phyloP scores from a whole-genome alignment of 2,888 invertebrate genomes.

The Dermolepida albohirtum region DNA sequence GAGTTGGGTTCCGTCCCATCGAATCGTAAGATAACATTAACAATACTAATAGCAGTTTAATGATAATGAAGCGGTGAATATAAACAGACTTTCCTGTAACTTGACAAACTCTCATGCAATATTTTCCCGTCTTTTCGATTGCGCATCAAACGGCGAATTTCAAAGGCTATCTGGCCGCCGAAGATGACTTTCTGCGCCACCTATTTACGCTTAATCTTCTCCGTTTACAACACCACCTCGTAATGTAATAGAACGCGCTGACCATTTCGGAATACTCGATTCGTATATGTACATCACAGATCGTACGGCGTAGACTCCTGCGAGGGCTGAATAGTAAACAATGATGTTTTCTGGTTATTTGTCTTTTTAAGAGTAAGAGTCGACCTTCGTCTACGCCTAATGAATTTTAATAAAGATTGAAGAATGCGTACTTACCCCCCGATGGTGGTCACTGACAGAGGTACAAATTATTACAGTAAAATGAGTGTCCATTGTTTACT shows the following conservation, averaged over 20 bases:
- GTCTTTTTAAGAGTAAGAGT: conserved; percentile 22
- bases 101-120: neutral
- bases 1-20: no score
- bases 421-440: conserved; percentile 13
- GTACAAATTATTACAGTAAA: conserved; percentile 23
- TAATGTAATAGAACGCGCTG: neutral
- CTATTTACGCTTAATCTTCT: conserved; percentile 13
- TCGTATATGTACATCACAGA: conserved; percentile 18
- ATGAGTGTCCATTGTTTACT: no score
- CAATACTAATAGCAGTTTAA: conserved; percentile 38
- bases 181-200: neutral
- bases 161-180: neutral
- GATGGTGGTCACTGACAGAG: conserved; percentile 11
- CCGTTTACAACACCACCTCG: neutral
- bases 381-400: conserved; percentile 37
- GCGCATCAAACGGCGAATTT: neutral
- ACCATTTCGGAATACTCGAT: conserved; percentile 14
- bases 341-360: conserved; percentile 23
- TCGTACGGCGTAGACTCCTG: conserved; percentile 1
- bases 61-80: conserved; percentile 35
- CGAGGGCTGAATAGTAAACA: conserved; percentile 35
- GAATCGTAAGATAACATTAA: conserved; percentile 17
- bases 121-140: neutral
- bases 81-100: neutral
- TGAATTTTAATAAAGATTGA: conserved; percentile 37